Base-by-base conservation (phyloP, 2,113 vertebrate genomes). In the Pseudorectes ferrugineus region DNA sequence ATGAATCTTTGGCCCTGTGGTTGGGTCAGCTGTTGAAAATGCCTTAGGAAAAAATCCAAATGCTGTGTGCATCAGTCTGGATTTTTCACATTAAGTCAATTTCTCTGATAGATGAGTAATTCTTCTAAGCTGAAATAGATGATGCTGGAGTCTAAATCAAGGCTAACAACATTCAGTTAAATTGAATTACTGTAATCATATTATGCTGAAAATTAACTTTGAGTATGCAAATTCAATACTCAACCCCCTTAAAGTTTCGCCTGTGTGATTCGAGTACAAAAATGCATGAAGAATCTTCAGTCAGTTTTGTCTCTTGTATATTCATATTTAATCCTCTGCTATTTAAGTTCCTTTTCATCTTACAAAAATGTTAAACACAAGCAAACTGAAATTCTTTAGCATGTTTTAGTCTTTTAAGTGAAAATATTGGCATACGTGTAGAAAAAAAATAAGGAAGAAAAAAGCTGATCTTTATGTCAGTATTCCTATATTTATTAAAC, bases 171-270 rank as follows among this genome's bases (percentile, higher is more conserved):
- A 33, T 86, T 91, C 67, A 91, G 72, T 67, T 94, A 91, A 86
- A 95, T 89, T 81, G 61, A 94, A 94, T 95, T 92, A 93, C 40
- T 52, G 31, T 95, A 84, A 96, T 93, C 85, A 84, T 36, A 67
- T 96, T 92, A 92, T 0, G 0, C 71, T 92, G 58, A 83, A 93
- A 95, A 96, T 93, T 92, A 95, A 68, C 36, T 72, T 73, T 88
- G 72, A 80, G 35, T 88, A 92, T 88, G 89, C 51, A 95, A 45
- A 95, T 95, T 92, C n/a, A 65, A 1, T 81, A 46, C 24, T 84
- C 31, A 91, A 70, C 38, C 55, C 28, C 58, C 49, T 55, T 79
- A 46, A 84, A 81, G 29, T 87, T 89, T 94, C 63, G 94, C 94
- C 88, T 92, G 21, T 89, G 81, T 92, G 67, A 85, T 83, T 88